These are phyloP conservation scores for Colistium nudipinnis DNA, from an alignment of 2,113 vertebrate species.

Conservation along the genomic window DNA sequence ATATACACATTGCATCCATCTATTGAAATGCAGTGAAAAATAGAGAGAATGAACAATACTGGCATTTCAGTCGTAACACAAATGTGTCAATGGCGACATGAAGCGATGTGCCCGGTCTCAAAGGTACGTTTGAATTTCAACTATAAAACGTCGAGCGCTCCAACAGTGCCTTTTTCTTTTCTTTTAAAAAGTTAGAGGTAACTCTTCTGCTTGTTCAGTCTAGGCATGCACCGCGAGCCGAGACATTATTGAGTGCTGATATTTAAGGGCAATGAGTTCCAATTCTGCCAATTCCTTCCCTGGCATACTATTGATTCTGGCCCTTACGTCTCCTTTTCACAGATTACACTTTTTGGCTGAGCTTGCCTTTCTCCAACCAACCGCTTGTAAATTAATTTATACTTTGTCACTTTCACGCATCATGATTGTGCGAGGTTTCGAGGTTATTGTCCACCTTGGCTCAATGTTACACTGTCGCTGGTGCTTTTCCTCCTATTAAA, in stretches of 20 bases:
- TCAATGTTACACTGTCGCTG: neutral
- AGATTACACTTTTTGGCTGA: neutral
- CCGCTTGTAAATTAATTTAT: neutral
- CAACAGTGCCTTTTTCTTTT: neutral
- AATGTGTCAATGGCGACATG: neutral
- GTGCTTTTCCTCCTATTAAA: neutral
- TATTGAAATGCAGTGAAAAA: too few relatives aligned
- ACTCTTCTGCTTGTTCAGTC: neutral
- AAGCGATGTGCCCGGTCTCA: neutral
- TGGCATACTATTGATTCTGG: constrained; percentile 8
- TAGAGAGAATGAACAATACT: neutral
- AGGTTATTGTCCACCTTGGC: too few relatives aligned
- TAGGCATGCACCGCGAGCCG: neutral
- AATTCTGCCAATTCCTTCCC: constrained; percentile 12
- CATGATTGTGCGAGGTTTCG: too few relatives aligned
- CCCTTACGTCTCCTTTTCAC: constrained; percentile 4
- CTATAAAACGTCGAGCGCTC: neutral
- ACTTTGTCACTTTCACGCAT: neutral
- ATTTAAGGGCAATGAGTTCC: constrained; percentile 13
- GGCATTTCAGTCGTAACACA: neutral
- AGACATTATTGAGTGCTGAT: neutral
- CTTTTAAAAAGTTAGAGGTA: neutral
- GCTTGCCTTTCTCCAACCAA: neutral
- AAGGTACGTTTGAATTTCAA: neutral
- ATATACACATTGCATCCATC: too few relatives aligned